phyloP scores from a whole-genome alignment of 2,797 vertebrate species.

The Pangasius larnaudii region DNA sequence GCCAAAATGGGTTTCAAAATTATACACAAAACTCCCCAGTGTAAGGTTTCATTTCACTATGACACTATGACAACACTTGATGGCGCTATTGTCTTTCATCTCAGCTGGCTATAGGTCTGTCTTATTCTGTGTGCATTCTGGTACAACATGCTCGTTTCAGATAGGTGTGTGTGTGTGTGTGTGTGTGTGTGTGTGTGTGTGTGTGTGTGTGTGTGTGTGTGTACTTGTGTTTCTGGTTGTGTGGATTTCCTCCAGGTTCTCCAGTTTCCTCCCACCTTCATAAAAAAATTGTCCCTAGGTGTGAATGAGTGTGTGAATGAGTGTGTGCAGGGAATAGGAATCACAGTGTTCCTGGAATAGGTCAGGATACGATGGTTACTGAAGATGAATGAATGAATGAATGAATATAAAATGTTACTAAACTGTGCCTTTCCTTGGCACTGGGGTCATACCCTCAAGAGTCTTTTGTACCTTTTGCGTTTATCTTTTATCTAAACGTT shows the following conservation, averaged over 20 bases:
- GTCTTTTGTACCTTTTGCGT: not conserved
- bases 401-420: not conserved
- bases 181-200: not conserved
- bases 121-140: not conserved
- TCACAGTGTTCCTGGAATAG: too few species aligned
- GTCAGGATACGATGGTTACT: too few species aligned
- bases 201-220: not conserved
- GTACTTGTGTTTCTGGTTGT: too few species aligned
- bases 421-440: not conserved
- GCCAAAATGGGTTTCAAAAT: slow-evolving; percentile 20
- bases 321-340: not conserved
- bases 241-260: not conserved
- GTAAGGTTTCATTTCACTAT: slow-evolving; percentile 8
- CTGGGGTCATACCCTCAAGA: not conserved
- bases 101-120: slow-evolving; percentile 4
- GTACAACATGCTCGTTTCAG: not conserved
- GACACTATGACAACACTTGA: not conserved
- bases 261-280: not conserved
- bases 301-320: not conserved
- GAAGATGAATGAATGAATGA: not conserved
- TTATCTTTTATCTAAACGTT: not conserved
- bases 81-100: slow-evolving; percentile 19
- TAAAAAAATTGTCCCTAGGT: not conserved
- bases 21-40: not conserved
- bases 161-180: not conserved